Evolutionary conservation across 2,113 vertebrate species (phyloP), one percentile per base, ranked within the genome.

Genomic region (Dromaius novaehollandiae): DNA sequence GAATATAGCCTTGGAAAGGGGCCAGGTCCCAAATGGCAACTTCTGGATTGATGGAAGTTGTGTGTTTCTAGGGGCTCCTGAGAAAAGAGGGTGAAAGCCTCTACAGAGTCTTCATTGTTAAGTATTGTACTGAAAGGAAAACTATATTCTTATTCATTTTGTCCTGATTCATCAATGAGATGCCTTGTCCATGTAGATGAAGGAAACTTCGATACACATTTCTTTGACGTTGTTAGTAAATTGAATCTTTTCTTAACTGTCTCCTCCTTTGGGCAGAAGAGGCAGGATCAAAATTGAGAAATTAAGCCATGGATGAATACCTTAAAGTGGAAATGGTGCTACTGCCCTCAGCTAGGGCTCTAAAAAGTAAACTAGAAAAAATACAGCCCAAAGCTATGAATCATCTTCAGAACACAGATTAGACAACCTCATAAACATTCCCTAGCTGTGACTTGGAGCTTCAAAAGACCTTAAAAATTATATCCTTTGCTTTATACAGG

Each of bases 381-480:
- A 44, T 26, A 73, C 7, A 82, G 8, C 16, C 10, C 61, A 71
- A 76, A 73, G 22, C 4, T 38, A 2, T 36, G 66, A 92, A 42
- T 3, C 2, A 68, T 68, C 4, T 11, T 8, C 14, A 56, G 18
- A 68, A 34, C 22, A 13, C 4, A 16, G 5, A 30, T 87, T 11
- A 46, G 30, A 46, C 6, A 46, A 53, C 30, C 21, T 61, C 4
- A 0, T 14, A 38, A 34, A 8, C 4, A 2, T 7, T 76, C 21
- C 9, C 16, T 21, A 64, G 0, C 3, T 1, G 0, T 9, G 19
- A 42, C 13, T 18, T 8, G 18, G 64, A 86, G 46, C 25, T 81
- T 3, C 40, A 30, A n/a, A 53, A 78, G n/a, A 4, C 19, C 22
- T 38, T 22, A 5, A 16, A 48, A 77, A 15, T 28, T 17, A 34